Base-by-base conservation (phyloP, 2,888 invertebrate species). In the Lithophane socia region DNA sequence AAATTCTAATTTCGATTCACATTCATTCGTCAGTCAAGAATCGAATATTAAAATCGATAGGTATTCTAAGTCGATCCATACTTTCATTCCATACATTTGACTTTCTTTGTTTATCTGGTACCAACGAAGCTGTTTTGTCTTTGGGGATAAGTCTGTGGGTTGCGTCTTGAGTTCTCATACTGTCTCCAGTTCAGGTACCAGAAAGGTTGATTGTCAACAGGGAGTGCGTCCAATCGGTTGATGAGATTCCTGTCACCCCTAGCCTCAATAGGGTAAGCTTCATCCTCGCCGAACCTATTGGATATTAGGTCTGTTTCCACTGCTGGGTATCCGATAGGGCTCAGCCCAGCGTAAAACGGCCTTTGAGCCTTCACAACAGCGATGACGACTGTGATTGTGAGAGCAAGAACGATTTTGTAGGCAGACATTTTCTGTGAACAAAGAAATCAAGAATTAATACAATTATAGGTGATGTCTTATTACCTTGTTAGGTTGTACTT, bases 321-420 rank as follows among this genome's bases (percentile, higher is more conserved):
- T 67, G 95, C 96, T 75, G 97, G 98, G 82, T 97, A 97, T n/a
- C 97, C 97, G 37, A 97, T 97, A 0, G 97, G 96, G 12, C 95
- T 93, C 1, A 93, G 89, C 13, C 97, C 97, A 8, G 98, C 98
- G 90, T 97, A 98, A 68, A 97, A 97, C 0, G 98, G 97, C 44
- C 98, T 96, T 91, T 98, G 98, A 2, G 97, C 97, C 68, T 93
- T 86, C 3, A 92, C 92, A 37, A 94, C n/a, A 42, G 90, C 89
- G 18, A 91, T 84, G 29, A 94, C 73, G 58, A 92, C 68, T 56
- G 90, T 80, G 49, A 96, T 70, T 54, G 93, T 80, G 49, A 96
- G 71, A 49, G 93, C 84, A 49, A 94, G 75, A 7, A 89, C 49
- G 79, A 92, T 88, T 88, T 89, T 92, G 87, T 84, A 86, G n/a